A percentile compares a stretch with the other conserved stretches of the same genome.
Evolutionary conservation across 2,113 vertebrate genomes (phyloP).

Genomic region (Columba livia): DNA sequence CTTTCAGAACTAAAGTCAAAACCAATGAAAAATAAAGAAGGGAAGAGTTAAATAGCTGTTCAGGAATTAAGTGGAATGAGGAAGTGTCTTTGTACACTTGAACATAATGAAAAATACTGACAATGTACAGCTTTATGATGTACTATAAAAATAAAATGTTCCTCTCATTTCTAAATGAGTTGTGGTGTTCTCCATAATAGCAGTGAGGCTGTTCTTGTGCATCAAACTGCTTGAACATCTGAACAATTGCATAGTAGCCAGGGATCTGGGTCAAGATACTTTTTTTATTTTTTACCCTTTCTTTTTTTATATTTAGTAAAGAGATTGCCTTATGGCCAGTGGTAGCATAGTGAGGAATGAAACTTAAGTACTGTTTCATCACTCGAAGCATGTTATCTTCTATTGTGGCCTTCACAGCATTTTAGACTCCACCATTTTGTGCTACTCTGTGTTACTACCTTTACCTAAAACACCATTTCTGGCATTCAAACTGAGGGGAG

Average conservation of each 20-base stretch:
- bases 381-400: accelerated
- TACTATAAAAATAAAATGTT: not conserved
- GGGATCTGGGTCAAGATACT: not conserved
- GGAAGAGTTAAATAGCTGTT: not conserved
- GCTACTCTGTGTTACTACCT: not conserved
- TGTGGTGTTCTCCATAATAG: not conserved
- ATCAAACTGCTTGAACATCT: not conserved
- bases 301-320: not conserved
- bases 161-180: not conserved
- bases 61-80: not conserved
- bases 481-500: not conserved
- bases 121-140: not conserved
- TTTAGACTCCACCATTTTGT: not conserved
- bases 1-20: not conserved
- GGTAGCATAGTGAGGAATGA: no score
- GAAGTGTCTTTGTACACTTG: not conserved
- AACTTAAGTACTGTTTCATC: not conserved
- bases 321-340: not conserved
- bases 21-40: not conserved
- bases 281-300: not conserved
- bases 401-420: not conserved
- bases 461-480: not conserved
- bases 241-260: not conserved
- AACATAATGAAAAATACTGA: not conserved
- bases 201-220: not conserved